Evolutionary conservation across 2,797 vertebrate species (phyloP).

Genomic region (Cynopterus sphinx): DNA sequence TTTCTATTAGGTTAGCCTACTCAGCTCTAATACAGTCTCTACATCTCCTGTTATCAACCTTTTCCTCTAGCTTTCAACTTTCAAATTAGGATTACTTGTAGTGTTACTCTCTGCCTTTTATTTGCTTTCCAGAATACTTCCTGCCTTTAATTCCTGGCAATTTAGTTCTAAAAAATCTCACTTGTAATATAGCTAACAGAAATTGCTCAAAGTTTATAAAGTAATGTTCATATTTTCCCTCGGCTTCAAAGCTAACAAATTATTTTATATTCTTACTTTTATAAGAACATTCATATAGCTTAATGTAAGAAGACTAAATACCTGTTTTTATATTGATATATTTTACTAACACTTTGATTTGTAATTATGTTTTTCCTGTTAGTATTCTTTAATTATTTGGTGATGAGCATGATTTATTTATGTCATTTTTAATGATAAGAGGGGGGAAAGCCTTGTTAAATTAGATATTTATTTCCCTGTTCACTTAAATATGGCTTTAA

Average conservation of each 20-base stretch:
- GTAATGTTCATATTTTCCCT: background rate
- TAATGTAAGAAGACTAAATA: background rate
- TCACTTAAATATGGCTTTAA: background rate
- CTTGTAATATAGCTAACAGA: background rate
- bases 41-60: background rate
- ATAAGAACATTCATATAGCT: background rate
- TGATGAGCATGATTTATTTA: background rate
- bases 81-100: background rate
- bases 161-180: background rate
- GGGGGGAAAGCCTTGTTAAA: background rate
- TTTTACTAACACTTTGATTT: background rate
- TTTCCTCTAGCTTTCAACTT: background rate
- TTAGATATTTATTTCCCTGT: background rate
- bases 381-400: background rate
- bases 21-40: background rate
- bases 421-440: background rate
- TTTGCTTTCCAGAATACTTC: background rate
- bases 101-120: background rate
- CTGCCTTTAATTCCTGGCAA: background rate
- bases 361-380: background rate
- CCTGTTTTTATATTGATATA: background rate
- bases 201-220: background rate
- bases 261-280: slow-evolving; percentile 22
- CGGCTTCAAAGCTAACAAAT: background rate
- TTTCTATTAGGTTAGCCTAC: background rate